These are phyloP conservation scores for Crotalus helleri DNA, from an alignment of 2,113 vertebrate species.

Conservation along the genomic window DNA sequence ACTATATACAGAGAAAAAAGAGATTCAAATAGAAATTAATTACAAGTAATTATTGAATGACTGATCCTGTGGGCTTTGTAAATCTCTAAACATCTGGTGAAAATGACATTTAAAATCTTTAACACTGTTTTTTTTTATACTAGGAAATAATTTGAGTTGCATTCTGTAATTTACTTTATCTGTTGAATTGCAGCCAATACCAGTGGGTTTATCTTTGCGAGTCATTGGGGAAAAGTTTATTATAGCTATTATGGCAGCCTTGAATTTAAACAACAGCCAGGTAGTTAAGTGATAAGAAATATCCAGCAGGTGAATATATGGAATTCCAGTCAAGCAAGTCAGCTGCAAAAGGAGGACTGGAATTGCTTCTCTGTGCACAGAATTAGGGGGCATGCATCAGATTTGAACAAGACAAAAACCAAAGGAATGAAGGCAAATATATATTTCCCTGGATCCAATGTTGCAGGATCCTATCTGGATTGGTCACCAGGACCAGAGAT, in stretches of 20 bases:
- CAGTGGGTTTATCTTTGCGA: neutral
- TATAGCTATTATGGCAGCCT: neutral
- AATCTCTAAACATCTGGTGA: constrained; percentile 16
- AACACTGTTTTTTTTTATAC: neutral
- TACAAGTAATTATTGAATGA: constrained; percentile 10
- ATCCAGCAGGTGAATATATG: neutral
- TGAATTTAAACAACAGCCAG: neutral
- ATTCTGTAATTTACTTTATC: neutral
- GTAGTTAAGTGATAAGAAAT: neutral
- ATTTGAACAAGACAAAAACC: neutral
- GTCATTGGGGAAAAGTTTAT: neutral
- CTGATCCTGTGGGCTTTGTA: neutral
- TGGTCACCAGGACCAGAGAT: neutral
- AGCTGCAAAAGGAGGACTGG: neutral
- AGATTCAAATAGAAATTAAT: constrained; percentile 17
- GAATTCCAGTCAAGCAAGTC: neutral
- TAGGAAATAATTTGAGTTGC: neutral
- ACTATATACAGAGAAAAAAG: constrained; percentile 18
- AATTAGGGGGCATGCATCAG: neutral
- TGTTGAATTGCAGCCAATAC: neutral
- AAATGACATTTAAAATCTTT: constrained; percentile 2
- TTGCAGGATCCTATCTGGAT: neutral
- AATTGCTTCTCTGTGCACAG: neutral
- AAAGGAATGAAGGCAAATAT: neutral
- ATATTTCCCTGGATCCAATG: neutral